These are phyloP conservation scores for Furcifer pardalis DNA, from an alignment of 2,797 vertebrate species.

Conservation along the genomic window DNA sequence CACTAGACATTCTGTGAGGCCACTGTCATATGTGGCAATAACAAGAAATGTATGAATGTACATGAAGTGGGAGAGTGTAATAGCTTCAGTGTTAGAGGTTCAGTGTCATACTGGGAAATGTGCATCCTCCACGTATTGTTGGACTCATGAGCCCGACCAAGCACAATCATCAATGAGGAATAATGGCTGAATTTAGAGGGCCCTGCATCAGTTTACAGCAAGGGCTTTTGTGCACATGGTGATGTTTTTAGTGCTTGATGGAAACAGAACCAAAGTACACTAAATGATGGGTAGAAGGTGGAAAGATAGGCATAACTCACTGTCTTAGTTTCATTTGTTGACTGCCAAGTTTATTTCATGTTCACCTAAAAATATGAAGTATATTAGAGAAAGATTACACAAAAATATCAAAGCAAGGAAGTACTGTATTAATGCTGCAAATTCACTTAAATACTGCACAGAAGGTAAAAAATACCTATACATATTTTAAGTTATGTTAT, in stretches of 20 bases:
- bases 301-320: not conserved
- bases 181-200: not conserved
- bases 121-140: not conserved
- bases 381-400: not conserved
- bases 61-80: not conserved
- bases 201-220: not conserved
- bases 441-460: slow-evolving; percentile 21
- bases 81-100: not conserved
- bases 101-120: not conserved
- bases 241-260: not conserved
- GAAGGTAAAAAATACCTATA: too few relatives aligned
- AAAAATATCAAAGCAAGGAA: not conserved
- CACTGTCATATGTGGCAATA: not conserved
- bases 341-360: not conserved
- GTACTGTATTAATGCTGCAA: not conserved
- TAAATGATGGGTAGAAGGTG: not conserved
- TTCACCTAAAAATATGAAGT: not conserved
- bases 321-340: not conserved
- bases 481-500: too few relatives aligned
- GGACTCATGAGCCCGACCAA: not conserved
- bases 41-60: not conserved
- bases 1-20: not conserved
- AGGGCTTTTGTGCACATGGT: not conserved
- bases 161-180: not conserved
- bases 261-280: not conserved